Base-by-base conservation (phyloP, 92 coral and sea anemone species). In the Meandrina meandrites region DNA sequence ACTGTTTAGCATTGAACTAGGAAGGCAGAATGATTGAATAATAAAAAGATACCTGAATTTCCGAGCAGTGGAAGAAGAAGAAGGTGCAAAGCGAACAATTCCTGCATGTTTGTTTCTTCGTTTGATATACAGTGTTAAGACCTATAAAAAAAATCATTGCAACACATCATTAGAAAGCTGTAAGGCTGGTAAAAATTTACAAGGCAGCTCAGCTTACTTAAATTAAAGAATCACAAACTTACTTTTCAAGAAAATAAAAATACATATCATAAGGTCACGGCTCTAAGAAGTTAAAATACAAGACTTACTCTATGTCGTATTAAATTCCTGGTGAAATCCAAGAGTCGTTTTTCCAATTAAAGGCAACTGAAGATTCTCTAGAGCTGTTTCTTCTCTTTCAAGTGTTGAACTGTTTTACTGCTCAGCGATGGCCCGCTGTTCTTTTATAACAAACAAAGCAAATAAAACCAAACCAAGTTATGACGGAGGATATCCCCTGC, bases 41-140 rank as follows among this genome's bases (percentile, higher is more conserved):
- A 2, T 40, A 40, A 40, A 40, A 40, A 40, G 6, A 40, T 85
- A 85, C 88, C 88, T 85, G 88, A 77, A 30, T 85, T n/a, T 36
- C 76, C 66, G 12, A 85, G 58, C 9, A 85, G 1, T 60, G 88
- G 88, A 78, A 85, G 81, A 18, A 85, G 83, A 64, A 85, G 73
- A 30, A 84, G n/a, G n/a, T n/a, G 19, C 15, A 73, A 36, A n/a
- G 37, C 53, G 47, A 74, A 36, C 36, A 19, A 73, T 83, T 54
- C 36, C 73, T 73, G 87, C 87, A 84, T 84, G 45, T 37, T 84
- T 69, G 78, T 34, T 81, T 47, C 21, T 28, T 50, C 8, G 76
- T 51, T 34, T 74, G 60, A 30, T 36, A 32, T 11, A 51, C 45
- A 15, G 62, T 15, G 3, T 21, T 1, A 78, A 51, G 48, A n/a